These are phyloP conservation scores for Onychostoma macrolepis DNA, from an alignment of 2,113 vertebrate species.

Conservation along the genomic window DNA sequence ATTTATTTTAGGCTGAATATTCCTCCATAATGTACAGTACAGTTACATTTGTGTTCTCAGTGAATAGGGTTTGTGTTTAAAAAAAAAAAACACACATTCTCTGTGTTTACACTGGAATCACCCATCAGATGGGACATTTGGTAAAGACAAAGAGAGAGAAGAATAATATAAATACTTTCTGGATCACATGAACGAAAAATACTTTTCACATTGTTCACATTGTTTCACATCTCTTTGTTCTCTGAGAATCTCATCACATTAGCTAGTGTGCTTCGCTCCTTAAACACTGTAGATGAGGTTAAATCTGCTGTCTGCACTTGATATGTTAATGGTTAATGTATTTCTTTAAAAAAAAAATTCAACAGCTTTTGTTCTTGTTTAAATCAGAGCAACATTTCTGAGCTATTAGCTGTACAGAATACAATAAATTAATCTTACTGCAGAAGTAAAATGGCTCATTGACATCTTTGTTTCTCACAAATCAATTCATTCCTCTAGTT, in stretches of 20 bases:
- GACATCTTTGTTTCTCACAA: neutral
- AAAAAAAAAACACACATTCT: neutral
- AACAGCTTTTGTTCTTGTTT: slow-evolving; percentile 43
- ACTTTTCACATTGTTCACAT: neutral
- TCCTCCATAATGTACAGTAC: neutral
- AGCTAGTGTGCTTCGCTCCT: neutral
- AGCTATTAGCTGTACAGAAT: slow-evolving; percentile 49
- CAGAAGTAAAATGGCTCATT: slow-evolving; percentile 35
- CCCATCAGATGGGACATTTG: neutral
- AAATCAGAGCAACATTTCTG: slow-evolving; percentile 41
- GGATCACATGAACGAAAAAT: neutral
- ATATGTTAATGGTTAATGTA: slow-evolving; percentile 13
- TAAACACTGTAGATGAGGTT: neutral
- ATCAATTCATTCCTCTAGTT: neutral
- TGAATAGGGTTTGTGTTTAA: neutral
- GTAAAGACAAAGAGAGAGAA: slow-evolving; percentile 3
- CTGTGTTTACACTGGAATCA: neutral
- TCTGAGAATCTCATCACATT: slow-evolving; percentile 1
- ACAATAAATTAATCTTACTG: slow-evolving; percentile 53
- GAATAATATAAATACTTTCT: neutral
- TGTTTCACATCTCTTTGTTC: neutral
- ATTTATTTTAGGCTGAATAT: slow-evolving; percentile 25
- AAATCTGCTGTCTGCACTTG: neutral
- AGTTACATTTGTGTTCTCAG: slow-evolving; percentile 3
- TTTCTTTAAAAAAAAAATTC: neutral